These are phyloP conservation scores for silkworm (Bombyx mori) DNA, from an alignment of 1,140 invertebrate species.

Conservation along the genomic window DNA sequence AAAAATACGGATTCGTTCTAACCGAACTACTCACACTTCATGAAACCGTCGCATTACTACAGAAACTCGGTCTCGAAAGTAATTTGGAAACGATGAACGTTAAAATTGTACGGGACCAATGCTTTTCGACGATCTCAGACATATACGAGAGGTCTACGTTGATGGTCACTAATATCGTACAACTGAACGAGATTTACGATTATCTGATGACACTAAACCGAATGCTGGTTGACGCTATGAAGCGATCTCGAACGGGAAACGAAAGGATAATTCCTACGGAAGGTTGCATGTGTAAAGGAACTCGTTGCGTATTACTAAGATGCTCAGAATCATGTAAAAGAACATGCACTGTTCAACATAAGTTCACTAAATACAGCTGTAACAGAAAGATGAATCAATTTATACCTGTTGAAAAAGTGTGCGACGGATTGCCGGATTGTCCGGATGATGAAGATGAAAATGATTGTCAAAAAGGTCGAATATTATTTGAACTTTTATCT, in stretches of 20 bases:
- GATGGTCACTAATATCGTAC: conserved; percentile 12
- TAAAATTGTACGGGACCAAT: conserved; percentile 24
- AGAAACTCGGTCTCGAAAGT: conserved; percentile 19
- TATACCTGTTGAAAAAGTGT: conserved; percentile 30
- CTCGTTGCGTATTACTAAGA: conserved; percentile 22
- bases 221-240: conserved; percentile 35
- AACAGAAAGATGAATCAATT: conserved; percentile 14
- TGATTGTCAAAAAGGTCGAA: conserved; percentile 32
- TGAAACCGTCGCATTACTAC: conserved; percentile 16
- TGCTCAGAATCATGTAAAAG: conserved; percentile 36
- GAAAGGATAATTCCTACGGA: conserved; percentile 24
- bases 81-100: conserved; percentile 13
- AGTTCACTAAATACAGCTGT: conserved; percentile 37
- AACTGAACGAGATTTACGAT: conserved; percentile 27
- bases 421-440: conserved; percentile 39
- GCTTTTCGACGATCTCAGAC: conserved; percentile 21
- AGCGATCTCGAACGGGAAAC: conserved; percentile 39
- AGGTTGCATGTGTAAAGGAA: conserved; percentile 36
- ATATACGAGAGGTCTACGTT: conserved; percentile 22
- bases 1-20: conserved; percentile 4
- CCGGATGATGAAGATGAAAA: conserved; percentile 41
- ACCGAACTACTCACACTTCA: conserved; percentile 10
- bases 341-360: conserved; percentile 33
- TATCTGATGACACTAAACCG: conserved; percentile 34
- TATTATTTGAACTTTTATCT: conserved; percentile 1